A percentile compares a stretch with the other conserved stretches of the same genome.
phyloP scores from a whole-genome alignment of 2,113 vertebrate genomes.

The Takifugu flavidus region DNA sequence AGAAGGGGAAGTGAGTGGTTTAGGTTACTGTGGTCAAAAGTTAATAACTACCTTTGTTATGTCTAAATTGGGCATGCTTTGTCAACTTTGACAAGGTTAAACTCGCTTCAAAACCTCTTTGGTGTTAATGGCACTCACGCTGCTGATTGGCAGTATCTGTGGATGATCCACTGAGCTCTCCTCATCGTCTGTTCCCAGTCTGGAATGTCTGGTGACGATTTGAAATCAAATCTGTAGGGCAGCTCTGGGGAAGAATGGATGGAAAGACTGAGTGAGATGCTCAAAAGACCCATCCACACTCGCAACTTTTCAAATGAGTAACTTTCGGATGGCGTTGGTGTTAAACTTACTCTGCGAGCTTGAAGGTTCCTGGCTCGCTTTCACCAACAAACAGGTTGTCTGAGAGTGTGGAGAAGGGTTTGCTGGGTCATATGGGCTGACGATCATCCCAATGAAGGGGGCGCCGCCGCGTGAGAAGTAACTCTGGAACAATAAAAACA shows the following conservation, averaged over 20 bases:
- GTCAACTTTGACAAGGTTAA: neutral
- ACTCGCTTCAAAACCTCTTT: neutral
- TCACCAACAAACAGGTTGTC: conserved; percentile 91
- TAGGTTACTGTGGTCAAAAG: too few species aligned
- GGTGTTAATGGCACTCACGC: conserved; percentile 71
- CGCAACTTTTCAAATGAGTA: neutral
- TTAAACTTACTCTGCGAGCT: conserved; percentile 84
- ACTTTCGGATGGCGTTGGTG: neutral
- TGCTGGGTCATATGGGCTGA: conserved; percentile 92
- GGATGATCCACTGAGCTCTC: conserved; percentile 92
- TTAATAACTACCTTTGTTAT: too few species aligned
- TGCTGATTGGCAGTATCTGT: conserved; percentile 83
- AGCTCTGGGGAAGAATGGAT: conserved; percentile 73
- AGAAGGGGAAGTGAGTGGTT: too few species aligned
- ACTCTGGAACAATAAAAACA: conserved; percentile 71
- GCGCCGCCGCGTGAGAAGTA: conserved; percentile 97
- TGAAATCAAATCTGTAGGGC: conserved; percentile 92
- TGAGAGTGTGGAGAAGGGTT: conserved; percentile 92
- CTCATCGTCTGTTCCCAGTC: conserved; percentile 87
- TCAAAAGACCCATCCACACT: conserved; percentile 14
- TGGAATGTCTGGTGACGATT: conserved; percentile 83
- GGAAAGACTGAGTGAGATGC: conserved; percentile 9
- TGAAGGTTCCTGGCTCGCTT: conserved; percentile 80
- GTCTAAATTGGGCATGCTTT: neutral
- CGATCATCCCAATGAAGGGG: conserved; percentile 96